Percentiles rank a stretch among this genome's conserved stretches.
Evolutionary conservation across 2,113 vertebrate genomes (phyloP).

Genomic region (Grammomys dolichurus): DNA sequence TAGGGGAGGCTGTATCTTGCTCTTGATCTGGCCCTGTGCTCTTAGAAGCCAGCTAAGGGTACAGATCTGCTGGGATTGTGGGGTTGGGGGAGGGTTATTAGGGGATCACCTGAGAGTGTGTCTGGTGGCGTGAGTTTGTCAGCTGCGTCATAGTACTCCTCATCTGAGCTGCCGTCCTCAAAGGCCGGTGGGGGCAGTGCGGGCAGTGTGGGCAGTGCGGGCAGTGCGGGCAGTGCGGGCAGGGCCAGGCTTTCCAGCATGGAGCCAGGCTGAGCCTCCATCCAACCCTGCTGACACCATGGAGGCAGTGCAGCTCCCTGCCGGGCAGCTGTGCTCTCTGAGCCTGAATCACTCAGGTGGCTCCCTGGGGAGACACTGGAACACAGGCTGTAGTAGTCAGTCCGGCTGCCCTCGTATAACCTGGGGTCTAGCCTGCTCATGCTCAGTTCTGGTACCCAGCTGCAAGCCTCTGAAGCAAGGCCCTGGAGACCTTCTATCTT

Average conservation of each 20-base stretch:
- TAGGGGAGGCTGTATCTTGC: not conserved
- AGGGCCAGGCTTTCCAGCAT: slow-evolving; percentile 80
- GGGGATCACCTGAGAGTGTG: slow-evolving; percentile 81
- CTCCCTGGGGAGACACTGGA: slow-evolving; percentile 90
- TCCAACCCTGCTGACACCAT: not conserved
- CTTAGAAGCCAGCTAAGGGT: not conserved
- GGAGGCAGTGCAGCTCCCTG: not conserved
- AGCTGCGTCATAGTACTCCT: slow-evolving; percentile 96
- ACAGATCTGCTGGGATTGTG: not conserved
- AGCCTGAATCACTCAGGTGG: slow-evolving; percentile 65
- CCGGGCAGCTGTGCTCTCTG: slow-evolving; percentile 62
- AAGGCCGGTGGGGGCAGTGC: slow-evolving; percentile 88
- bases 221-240: slow-evolving; percentile 83
- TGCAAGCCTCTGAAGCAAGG: slow-evolving; percentile 81
- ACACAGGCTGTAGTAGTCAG: slow-evolving; percentile 92
- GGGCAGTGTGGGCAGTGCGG: no score
- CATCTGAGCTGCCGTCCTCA: slow-evolving; percentile 94
- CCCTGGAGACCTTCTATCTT: slow-evolving; percentile 64
- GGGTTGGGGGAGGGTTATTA: not conserved
- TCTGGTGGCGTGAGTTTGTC: slow-evolving; percentile 92
- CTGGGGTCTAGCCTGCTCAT: slow-evolving; percentile 79
- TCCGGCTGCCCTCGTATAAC: slow-evolving; percentile 86
- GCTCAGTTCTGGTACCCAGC: slow-evolving; percentile 81
- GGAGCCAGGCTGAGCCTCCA: not conserved
- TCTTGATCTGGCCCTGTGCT: not conserved